Conservation (phyloP, 2,113 vertebrate genomes). For the Passer montanus region DNA sequence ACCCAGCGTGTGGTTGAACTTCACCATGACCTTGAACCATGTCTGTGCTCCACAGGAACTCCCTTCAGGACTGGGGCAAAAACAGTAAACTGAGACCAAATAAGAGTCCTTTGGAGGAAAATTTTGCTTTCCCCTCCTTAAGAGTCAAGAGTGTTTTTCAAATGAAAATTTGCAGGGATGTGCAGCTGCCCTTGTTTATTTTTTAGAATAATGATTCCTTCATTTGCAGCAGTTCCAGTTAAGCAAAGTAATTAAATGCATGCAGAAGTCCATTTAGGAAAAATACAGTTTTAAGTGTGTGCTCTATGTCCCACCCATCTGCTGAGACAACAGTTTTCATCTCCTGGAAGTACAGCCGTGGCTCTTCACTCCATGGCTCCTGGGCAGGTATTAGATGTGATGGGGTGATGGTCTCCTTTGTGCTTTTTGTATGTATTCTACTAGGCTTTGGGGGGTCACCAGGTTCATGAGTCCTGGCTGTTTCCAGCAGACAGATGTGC, state of each 20-base stretch:
- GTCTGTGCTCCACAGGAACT: background rate
- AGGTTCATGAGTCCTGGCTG: background rate
- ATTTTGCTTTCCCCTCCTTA: background rate
- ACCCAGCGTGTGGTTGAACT: accelerated
- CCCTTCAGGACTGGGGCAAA: background rate
- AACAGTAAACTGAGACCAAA: background rate
- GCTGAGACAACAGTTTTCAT: background rate
- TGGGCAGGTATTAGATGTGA: accelerated
- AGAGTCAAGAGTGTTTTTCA: background rate
- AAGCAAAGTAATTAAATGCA: background rate
- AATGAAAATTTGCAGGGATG: background rate
- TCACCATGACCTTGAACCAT: accelerated
- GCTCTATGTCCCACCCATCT: background rate
- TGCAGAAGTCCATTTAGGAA: background rate
- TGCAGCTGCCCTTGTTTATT: background rate
- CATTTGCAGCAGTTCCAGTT: background rate
- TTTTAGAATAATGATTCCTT: background rate
- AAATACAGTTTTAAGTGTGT: background rate
- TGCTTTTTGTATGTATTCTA: background rate
- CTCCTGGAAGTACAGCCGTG: background rate
- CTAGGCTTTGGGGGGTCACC: background rate
- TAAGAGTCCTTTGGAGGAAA: background rate
- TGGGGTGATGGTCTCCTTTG: background rate
- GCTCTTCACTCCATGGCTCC: background rate
- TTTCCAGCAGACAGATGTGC: background rate